Conservation (phyloP, 1,140 invertebrate genomes). For the Scaptomyza montana region DNA sequence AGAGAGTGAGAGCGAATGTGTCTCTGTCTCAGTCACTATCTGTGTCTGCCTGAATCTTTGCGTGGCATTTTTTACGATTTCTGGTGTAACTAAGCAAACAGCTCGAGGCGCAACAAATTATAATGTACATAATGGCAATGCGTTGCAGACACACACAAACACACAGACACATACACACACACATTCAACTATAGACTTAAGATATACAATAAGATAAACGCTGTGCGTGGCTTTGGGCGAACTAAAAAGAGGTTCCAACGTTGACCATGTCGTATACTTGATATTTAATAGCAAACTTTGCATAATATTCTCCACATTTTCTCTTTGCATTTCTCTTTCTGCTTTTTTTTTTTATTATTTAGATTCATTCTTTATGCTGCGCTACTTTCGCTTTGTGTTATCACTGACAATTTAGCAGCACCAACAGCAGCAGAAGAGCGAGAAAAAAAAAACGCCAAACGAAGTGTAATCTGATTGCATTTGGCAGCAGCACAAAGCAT, state of each 20-base stretch:
- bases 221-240: conserved; percentile 49
- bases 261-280: conserved; percentile 60
- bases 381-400: conserved; percentile 56
- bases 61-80: conserved; percentile 69
- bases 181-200: conserved; percentile 28
- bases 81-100: conserved; percentile 58
- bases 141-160: conserved; percentile 41
- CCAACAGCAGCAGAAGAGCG: conserved; percentile 11
- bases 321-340: neutral
- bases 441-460: conserved; percentile 41
- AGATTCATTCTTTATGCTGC: conserved; percentile 17
- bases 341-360: conserved; percentile 1
- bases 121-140: conserved; percentile 62
- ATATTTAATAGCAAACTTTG: conserved; percentile 63
- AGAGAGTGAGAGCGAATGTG: neutral
- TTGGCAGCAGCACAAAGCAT: conserved; percentile 65
- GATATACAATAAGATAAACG: conserved; percentile 44
- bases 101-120: conserved; percentile 74
- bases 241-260: conserved; percentile 22
- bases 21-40: conserved; percentile 1
- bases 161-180: conserved; percentile 2
- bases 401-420: conserved; percentile 64
- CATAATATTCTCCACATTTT: conserved; percentile 42
- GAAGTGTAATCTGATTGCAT: conserved; percentile 76
- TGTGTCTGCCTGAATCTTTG: conserved; percentile 25